Conservation (phyloP, 1,140 invertebrate genomes). For the Oscheius sp. region DNA sequence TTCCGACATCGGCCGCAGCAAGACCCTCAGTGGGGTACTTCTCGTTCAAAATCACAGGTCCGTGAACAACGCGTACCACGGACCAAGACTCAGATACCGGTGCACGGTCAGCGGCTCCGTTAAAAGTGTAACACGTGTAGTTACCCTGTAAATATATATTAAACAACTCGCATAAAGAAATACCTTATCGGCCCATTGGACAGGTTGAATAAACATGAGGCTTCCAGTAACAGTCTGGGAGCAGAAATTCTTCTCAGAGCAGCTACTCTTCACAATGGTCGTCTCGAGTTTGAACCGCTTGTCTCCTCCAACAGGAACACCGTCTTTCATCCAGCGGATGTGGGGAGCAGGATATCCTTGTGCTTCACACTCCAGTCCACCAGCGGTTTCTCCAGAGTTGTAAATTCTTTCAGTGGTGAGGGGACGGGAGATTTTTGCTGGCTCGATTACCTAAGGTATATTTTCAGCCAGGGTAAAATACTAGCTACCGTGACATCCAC, state of each 20-base stretch:
- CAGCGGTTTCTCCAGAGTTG: conserved; percentile 17
- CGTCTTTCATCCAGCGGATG: conserved; percentile 27
- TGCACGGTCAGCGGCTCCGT: neutral
- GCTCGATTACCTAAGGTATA: conserved; percentile 27
- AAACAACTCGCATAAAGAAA: neutral
- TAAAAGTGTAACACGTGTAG: conserved; percentile 4
- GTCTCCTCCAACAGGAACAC: conserved; percentile 3
- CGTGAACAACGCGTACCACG: conserved; percentile 19
- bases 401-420: conserved; percentile 25
- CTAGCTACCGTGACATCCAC: conserved; percentile 9
- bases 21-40: conserved; percentile 28
- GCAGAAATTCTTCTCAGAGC: conserved; percentile 16
- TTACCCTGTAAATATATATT: conserved; percentile 8
- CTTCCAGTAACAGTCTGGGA: conserved; percentile 14
- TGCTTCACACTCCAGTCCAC: conserved; percentile 31
- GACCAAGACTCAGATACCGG: neutral
- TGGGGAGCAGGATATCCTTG: conserved; percentile 34
- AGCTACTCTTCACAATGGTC: conserved; percentile 2
- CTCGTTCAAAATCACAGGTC: conserved; percentile 29
- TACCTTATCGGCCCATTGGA: conserved; percentile 31
- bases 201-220: neutral
- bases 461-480: neutral
- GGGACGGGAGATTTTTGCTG: conserved; percentile 17
- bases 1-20: conserved; percentile 23
- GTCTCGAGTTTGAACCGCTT: conserved; percentile 7